Conservation (phyloP, 2,797 vertebrate species). For the Cygnus olor region DNA sequence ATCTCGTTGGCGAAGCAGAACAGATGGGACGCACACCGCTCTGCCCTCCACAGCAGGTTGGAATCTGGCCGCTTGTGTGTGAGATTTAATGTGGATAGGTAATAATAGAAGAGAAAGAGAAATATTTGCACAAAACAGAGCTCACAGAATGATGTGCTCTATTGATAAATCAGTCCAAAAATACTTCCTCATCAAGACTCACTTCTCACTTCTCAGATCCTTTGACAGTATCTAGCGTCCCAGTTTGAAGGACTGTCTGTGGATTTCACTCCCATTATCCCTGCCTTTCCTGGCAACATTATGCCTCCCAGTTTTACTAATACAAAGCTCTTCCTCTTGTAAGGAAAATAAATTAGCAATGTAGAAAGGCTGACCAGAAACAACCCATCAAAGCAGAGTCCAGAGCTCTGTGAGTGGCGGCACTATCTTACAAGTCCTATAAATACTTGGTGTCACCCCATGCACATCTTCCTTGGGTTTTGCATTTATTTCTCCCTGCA, state of each 20-base stretch:
- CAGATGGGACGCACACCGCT: constrained; percentile 57
- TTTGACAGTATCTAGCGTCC: constrained; percentile 4
- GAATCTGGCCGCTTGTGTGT: constrained; percentile 37
- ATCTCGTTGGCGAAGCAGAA: constrained; percentile 48
- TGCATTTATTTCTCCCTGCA: constrained; percentile 54
- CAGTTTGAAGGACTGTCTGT: background rate
- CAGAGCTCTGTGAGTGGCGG: constrained; percentile 23
- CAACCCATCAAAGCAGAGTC: background rate
- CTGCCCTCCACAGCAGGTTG: constrained; percentile 63
- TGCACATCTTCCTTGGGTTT: constrained; percentile 33
- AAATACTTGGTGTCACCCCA: constrained; percentile 21
- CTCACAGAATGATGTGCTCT: constrained; percentile 43
- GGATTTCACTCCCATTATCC: background rate
- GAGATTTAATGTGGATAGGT: constrained; percentile 62
- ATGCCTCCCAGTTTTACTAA: background rate
- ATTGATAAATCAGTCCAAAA: constrained; percentile 60
- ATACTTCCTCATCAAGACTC: background rate
- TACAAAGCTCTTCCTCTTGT: background rate
- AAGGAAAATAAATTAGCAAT: constrained; percentile 26
- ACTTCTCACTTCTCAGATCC: constrained; percentile 46
- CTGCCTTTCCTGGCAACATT: background rate
- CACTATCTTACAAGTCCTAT: constrained; percentile 20
- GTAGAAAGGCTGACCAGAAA: constrained; percentile 21
- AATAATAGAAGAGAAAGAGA: constrained; percentile 56
- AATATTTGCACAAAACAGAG: constrained; percentile 55